These are phyloP conservation scores for Scomber colias DNA, from an alignment of 2,113 vertebrate genomes.

Conservation along the genomic window DNA sequence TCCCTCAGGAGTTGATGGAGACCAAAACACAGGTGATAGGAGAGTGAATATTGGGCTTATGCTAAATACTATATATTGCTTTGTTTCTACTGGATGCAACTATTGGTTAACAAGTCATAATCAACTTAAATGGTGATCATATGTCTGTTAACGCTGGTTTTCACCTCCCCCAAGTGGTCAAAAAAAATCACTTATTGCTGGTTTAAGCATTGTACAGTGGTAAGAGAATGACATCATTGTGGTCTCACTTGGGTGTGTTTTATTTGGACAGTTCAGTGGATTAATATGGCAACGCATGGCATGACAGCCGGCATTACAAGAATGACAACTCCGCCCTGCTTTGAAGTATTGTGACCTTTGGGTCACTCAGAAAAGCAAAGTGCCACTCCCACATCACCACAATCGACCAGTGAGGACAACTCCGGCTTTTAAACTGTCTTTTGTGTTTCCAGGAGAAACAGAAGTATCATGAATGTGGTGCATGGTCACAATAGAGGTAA, in stretches of 20 bases:
- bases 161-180: no score
- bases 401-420: not conserved
- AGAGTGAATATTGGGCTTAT: no score
- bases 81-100: no score
- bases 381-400: constrained; percentile 42
- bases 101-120: no score
- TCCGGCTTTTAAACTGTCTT: not conserved
- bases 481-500: not conserved
- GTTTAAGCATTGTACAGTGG: not conserved
- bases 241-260: constrained; percentile 48
- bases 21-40: no score
- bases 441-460: constrained; percentile 27
- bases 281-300: constrained; percentile 6
- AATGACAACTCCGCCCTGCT: constrained; percentile 61
- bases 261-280: constrained; percentile 34
- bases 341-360: constrained; percentile 34
- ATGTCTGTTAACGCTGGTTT: no score
- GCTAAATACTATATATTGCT: no score
- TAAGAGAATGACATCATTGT: not conserved
- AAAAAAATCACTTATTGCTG: no score
- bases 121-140: no score
- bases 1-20: no score
- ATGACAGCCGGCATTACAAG: constrained; percentile 60
- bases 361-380: not conserved
- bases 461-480: not conserved